Base-by-base conservation (phyloP, 1,140 invertebrate genomes). In the Drosophila chauvacae region DNA sequence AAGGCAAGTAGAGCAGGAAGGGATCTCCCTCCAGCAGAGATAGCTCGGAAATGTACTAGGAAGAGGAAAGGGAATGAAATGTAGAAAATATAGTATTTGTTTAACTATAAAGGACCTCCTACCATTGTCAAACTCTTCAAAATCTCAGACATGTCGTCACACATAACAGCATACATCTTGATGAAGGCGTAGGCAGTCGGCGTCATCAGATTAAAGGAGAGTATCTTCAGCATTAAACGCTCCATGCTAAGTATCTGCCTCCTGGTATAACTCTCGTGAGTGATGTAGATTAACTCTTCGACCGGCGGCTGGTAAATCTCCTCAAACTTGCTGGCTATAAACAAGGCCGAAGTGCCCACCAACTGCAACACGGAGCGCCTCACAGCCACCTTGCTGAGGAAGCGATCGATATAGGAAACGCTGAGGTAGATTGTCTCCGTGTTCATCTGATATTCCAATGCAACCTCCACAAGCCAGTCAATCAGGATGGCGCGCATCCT, bases 271-370 rank as follows among this genome's bases (percentile, higher is more conserved):
- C 98, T 98, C 91, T 99, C 97, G 93, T 99, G 98, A 16, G 98
- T 98, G 48, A 99, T 98, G 93, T 98, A 99, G 30, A 98, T 97
- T 95, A 99, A 99, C 94, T 99, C 98, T 7, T 95, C 94, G 62
- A 98, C 95, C 91, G 98, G 97, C 71, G 98, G 98, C 14, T 97
- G 97, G 92, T 97, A 97, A 82, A 98, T 97, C 93, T 99, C 98
- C 94, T 99, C 98, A 91, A 98, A 99, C 96, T 99, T 99, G 47
- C 97, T 94, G 90, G 98, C 98, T 93, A 99, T 96, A 88, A 98
- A 98, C 95, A 99, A 98, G 59, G 97, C 96, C 61, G 98, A 97
- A 16, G 98, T 98, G 56, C 98, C 98, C 79, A 99, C 97, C 39
- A 99, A 94, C 93, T 99, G 98, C 51, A 99, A 93, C 93, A 99